Evolutionary conservation across 1,140 invertebrate genomes (phyloP).

Genomic region (Drosophila varians): DNA sequence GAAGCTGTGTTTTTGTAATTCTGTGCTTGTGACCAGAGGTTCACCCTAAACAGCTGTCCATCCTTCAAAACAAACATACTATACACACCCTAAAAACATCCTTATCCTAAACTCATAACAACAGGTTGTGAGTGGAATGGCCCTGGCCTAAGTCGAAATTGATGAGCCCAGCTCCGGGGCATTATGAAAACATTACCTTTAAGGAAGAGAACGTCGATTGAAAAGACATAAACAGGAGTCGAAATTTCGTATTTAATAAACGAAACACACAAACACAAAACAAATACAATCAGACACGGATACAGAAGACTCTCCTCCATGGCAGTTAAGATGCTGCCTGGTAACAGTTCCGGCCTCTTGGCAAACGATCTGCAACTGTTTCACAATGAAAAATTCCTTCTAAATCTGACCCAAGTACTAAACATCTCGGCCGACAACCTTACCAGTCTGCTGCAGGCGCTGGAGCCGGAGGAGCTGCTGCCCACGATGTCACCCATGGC

Average conservation of each 20-base stretch:
- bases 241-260: slow-evolving; percentile 31
- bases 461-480: slow-evolving; percentile 51
- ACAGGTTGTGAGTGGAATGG: slow-evolving; percentile 38
- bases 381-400: slow-evolving; percentile 72
- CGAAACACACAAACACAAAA: slow-evolving; percentile 4
- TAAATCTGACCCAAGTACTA: slow-evolving; percentile 78
- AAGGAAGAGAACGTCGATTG: slow-evolving; percentile 15
- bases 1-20: too few relatives aligned
- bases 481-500: slow-evolving; percentile 37
- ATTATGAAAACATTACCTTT: slow-evolving; percentile 51
- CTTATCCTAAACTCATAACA: slow-evolving; percentile 42
- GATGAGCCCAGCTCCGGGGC: slow-evolving; percentile 47
- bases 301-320: slow-evolving; percentile 23
- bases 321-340: slow-evolving; percentile 59
- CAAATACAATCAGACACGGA: slow-evolving; percentile 2
- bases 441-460: slow-evolving; percentile 62
- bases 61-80: background rate
- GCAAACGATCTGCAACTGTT: slow-evolving; percentile 54
- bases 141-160: slow-evolving; percentile 54
- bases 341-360: slow-evolving; percentile 36
- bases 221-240: slow-evolving; percentile 10
- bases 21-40: background rate
- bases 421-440: slow-evolving; percentile 78
- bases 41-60: slow-evolving; percentile 7
- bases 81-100: slow-evolving; percentile 1